A percentile compares a stretch with the other conserved stretches of the same genome.
phyloP scores from a whole-genome alignment of 2,888 invertebrate species.

The Heliconius aoede region DNA sequence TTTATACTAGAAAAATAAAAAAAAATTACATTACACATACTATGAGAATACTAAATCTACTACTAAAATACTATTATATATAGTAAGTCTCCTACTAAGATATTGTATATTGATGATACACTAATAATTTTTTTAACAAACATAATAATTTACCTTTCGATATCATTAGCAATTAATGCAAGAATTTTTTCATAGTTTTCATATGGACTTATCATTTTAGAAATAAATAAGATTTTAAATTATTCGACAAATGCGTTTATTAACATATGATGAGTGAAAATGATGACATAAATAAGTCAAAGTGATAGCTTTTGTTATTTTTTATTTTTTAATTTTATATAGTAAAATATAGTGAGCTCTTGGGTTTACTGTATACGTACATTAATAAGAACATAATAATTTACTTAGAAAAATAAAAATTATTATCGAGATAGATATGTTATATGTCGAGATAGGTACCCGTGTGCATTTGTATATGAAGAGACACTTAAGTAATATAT shows the following conservation, averaged over 20 bases:
- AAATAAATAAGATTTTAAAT: not conserved
- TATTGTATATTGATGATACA: too few relatives aligned
- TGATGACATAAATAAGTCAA: conserved; percentile 11
- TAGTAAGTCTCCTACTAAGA: too few relatives aligned
- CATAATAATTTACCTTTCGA: conserved; percentile 58
- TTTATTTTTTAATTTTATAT: not conserved
- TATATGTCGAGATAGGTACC: too few relatives aligned
- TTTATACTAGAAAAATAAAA: not conserved
- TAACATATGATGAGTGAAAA: not conserved
- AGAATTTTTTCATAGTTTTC: conserved; percentile 59
- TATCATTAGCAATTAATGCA: conserved; percentile 61
- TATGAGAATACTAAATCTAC: not conserved
- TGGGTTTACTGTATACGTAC: not conserved
- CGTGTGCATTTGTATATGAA: too few relatives aligned
- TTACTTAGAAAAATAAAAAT: too few relatives aligned
- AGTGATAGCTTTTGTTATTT: not conserved
- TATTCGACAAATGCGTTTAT: not conserved
- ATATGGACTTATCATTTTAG: not conserved
- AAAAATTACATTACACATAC: not conserved
- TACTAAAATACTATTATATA: not conserved
- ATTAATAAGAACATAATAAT: too few relatives aligned
- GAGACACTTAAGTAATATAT: too few relatives aligned
- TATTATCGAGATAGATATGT: too few relatives aligned
- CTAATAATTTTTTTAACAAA: not conserved
- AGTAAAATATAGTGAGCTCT: not conserved